Percentiles rank a stretch among this genome's conserved stretches.
phyloP scores from a whole-genome alignment of 2,888 invertebrate species.

The Buathra laborator region DNA sequence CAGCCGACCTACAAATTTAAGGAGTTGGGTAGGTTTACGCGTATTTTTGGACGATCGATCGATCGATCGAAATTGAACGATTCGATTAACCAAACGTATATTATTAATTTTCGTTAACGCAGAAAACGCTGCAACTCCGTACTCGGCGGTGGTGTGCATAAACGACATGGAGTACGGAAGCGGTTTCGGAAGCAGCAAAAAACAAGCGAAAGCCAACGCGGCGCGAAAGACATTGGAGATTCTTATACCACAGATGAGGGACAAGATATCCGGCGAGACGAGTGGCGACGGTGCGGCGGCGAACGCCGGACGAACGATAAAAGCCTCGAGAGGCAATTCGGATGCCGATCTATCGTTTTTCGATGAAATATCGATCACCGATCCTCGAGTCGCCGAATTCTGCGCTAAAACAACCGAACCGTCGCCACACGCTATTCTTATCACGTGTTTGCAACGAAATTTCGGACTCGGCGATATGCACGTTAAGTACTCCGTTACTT shows the following conservation, averaged over 20 bases:
- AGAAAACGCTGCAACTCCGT: slow-evolving; percentile 97
- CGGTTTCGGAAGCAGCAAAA: slow-evolving; percentile 97
- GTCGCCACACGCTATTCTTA: slow-evolving; percentile 96
- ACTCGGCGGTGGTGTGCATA: slow-evolving; percentile 96
- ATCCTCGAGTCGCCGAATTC: slow-evolving; percentile 97
- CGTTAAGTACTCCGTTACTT: slow-evolving; percentile 94
- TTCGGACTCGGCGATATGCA: slow-evolving; percentile 96
- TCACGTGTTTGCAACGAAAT: slow-evolving; percentile 96
- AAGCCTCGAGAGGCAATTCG: slow-evolving; percentile 82
- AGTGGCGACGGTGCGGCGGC: slow-evolving; percentile 85
- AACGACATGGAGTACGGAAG: slow-evolving; percentile 97
- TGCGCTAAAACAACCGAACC: slow-evolving; percentile 99
- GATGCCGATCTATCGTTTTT: slow-evolving; percentile 88
- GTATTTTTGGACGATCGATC: neutral
- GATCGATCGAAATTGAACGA: neutral
- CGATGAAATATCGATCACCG: slow-evolving; percentile 96
- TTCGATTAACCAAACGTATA: neutral
- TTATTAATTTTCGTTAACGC: slow-evolving; percentile 60
- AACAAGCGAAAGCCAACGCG: slow-evolving; percentile 97
- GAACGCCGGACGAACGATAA: slow-evolving; percentile 82
- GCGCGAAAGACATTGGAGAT: slow-evolving; percentile 95
- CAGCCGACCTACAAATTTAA: slow-evolving; percentile 97
- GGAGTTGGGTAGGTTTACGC: slow-evolving; percentile 89
- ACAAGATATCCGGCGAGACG: slow-evolving; percentile 90
- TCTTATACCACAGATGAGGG: slow-evolving; percentile 96